phyloP scores from a whole-genome alignment of 2,797 vertebrate genomes.

The Gymnocypris eckloni region DNA sequence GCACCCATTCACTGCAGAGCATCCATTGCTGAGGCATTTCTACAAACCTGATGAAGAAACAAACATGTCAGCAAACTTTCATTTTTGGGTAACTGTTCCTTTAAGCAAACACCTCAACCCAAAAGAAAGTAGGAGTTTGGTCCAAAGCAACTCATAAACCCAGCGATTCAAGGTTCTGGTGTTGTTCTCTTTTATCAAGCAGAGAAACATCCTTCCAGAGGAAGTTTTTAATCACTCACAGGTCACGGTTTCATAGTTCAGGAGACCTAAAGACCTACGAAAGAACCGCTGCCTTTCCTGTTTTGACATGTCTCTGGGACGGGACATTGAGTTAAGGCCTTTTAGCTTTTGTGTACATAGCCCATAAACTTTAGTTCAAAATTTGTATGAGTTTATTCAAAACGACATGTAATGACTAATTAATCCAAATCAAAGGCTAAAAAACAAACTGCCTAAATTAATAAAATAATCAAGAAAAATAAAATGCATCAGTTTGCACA shows the following conservation, averaged over 20 bases:
- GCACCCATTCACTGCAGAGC: neutral
- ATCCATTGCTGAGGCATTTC: neutral
- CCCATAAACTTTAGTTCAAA: neutral
- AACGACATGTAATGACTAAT: neutral
- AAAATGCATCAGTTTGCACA: no score
- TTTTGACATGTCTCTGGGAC: neutral
- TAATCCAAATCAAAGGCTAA: neutral
- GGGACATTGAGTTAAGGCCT: neutral
- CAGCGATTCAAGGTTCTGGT: neutral
- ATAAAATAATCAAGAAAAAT: neutral
- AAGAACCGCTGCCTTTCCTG: neutral
- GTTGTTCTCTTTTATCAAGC: neutral
- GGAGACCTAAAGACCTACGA: neutral
- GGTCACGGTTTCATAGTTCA: neutral
- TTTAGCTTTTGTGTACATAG: neutral
- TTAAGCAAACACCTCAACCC: neutral
- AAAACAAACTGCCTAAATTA: neutral
- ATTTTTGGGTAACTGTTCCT: neutral
- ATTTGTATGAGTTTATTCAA: neutral
- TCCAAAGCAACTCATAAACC: neutral
- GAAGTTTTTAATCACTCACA: neutral
- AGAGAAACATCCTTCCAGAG: neutral
- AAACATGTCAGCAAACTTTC: neutral
- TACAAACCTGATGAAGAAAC: neutral
- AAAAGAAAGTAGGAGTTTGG: neutral